A percentile compares a stretch with the other conserved stretches of the same genome.
Conservation (phyloP, 2,797 vertebrate species). For the Gymnothorax reevesii region DNA sequence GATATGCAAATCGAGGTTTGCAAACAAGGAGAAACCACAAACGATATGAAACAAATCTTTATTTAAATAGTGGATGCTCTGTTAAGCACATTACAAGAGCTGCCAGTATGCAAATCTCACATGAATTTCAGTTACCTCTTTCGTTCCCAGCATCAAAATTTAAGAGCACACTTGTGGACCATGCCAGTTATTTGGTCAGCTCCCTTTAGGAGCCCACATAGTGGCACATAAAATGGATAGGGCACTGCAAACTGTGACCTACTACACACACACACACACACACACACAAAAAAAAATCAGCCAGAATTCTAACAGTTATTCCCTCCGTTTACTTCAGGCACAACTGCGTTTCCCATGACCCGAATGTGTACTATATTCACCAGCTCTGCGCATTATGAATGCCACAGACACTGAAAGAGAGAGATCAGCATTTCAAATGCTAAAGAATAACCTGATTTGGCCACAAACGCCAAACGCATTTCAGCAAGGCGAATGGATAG, state of each 20-base stretch:
- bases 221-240: background rate
- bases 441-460: conserved; percentile 9
- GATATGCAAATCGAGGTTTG: background rate
- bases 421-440: conserved; percentile 3
- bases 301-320: conserved; percentile 29
- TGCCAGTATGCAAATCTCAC: background rate
- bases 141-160: background rate
- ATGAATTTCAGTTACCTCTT: background rate
- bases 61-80: background rate
- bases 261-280: background rate
- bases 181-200: background rate
- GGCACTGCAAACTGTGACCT: background rate
- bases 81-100: background rate
- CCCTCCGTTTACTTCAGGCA: background rate
- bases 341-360: conserved; percentile 42
- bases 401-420: background rate
- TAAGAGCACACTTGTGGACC: background rate
- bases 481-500: conserved; percentile 12
- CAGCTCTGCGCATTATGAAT: conserved; percentile 37
- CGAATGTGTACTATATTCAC: conserved; percentile 20
- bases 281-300: conserved; percentile 17
- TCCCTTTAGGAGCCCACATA: background rate
- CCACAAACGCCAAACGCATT: conserved; percentile 8
- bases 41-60: background rate
- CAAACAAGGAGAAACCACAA: background rate